Base-by-base conservation (phyloP, 2,113 vertebrate species). In the Paramormyrops kingsleyae region DNA sequence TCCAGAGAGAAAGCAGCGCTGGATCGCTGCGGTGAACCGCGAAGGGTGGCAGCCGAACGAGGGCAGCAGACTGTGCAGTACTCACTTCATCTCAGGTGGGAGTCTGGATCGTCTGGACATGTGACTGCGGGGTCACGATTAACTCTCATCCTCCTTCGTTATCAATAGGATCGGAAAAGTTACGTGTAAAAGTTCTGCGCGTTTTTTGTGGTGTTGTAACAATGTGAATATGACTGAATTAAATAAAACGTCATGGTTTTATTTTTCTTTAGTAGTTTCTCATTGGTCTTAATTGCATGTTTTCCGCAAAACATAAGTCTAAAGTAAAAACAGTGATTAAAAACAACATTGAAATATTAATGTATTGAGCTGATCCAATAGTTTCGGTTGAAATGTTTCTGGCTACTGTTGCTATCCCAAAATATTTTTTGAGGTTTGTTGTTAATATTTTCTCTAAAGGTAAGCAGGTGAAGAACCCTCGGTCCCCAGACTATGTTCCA, bases 401-500 rank as follows among this genome's bases (percentile, higher is more conserved):
- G 42, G 6, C 24, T 47, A 5, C 9, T 13, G n/a, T n/a, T 49
- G 15, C 17, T 17, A 50, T 88, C 42, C 59, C 19, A 8, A n/a
- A 21, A 31, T 59, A 52, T 27, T 87, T 56, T 4, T 62, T 35
- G 90, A 24, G 39, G n/a, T 89, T 56, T 90, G 31, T 56, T 17
- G 5, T 31, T 42, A 77, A 77, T 77, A 46, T 52, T 59, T 85
- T 77, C 89, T 46, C 87, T 90, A 17, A 91, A 96, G 95, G 95
- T 94, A 96, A 96, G 93, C 95, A 96, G 93, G 95, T 96, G 89
- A 96, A 96, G 93, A 96, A 96, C 89, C 95, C 95, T 0, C 92
- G 94, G 84, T 96, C 95, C 0, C 93, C 95, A 21, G 95, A 96
- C 89, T 96, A 95, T 92, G 94, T 96, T 87, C 95, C 95, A 2